Conservation (phyloP, 1,140 invertebrate species). For the Wasmannia auropunctata region DNA sequence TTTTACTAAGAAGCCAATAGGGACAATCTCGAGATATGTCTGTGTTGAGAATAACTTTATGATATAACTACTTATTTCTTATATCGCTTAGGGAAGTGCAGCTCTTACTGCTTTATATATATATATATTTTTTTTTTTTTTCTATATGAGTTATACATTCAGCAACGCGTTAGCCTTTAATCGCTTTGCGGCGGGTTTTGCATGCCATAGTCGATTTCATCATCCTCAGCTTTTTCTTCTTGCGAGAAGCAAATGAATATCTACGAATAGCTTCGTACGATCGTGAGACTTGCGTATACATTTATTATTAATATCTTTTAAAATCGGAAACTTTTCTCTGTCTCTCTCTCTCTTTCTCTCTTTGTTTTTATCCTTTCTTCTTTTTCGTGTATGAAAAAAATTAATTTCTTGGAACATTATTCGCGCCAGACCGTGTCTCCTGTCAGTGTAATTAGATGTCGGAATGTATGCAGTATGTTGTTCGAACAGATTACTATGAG, state of each 20-base stretch:
- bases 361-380: conserved; percentile 18
- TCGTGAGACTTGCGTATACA: conserved; percentile 23
- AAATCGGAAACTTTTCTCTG: conserved; percentile 65
- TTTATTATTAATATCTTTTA: conserved; percentile 59
- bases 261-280: conserved; percentile 21
- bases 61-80: conserved; percentile 50
- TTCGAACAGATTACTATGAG: background rate
- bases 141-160: conserved; percentile 23
- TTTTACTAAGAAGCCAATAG: conserved; percentile 77
- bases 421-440: conserved; percentile 7
- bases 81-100: conserved; percentile 54
- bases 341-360: conserved; percentile 38
- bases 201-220: background rate
- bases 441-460: background rate
- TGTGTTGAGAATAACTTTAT: conserved; percentile 82
- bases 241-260: conserved; percentile 58
- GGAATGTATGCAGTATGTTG: background rate
- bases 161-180: background rate
- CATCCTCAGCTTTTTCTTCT: background rate
- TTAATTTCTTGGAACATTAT: conserved; percentile 72
- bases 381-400: conserved; percentile 76
- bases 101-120: background rate
- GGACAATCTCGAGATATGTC: conserved; percentile 82
- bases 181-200: background rate
- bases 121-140: conserved; percentile 3